These are phyloP conservation scores for Euglossa dilemma DNA, from an alignment of 1,140 invertebrate genomes.

Conservation along the genomic window DNA sequence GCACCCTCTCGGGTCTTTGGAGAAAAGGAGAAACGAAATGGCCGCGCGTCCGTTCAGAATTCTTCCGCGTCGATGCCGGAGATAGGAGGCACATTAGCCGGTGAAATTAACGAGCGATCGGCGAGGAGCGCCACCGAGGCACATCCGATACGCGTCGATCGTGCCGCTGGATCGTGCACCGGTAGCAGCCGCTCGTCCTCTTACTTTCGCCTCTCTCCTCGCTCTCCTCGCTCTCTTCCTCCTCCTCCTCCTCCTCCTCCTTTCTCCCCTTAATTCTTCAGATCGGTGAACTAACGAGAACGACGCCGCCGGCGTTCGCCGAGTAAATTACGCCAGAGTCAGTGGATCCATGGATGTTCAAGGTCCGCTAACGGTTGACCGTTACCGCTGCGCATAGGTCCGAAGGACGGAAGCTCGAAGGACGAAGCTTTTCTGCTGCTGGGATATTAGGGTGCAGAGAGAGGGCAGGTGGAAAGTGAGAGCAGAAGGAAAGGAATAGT, in stretches of 20 bases:
- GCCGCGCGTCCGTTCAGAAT: not conserved
- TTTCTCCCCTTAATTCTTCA: constrained; percentile 58
- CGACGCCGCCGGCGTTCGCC: constrained; percentile 75
- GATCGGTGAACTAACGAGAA: constrained; percentile 66
- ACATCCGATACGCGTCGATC: constrained; percentile 64
- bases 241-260: constrained; percentile 30
- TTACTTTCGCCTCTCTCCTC: constrained; percentile 34
- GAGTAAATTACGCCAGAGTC: constrained; percentile 79
- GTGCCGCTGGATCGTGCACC: constrained; percentile 27
- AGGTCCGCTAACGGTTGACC: constrained; percentile 79
- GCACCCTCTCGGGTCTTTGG: too few relatives aligned
- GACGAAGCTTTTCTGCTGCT: not conserved
- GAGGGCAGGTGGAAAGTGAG: too few relatives aligned
- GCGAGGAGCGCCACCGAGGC: constrained; percentile 63
- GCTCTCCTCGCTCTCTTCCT: constrained; percentile 22
- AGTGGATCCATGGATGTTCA: constrained; percentile 41
- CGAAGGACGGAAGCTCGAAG: constrained; percentile 24
- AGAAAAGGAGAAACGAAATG: not conserved
- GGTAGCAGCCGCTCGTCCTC: constrained; percentile 39
- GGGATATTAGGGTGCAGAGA: too few relatives aligned
- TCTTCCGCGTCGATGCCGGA: not conserved
- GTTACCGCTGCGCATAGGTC: constrained; percentile 65
- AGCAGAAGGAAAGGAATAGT: too few relatives aligned
- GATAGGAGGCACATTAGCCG: constrained; percentile 1
- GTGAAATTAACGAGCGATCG: constrained; percentile 24